Evolutionary conservation across 1,140 invertebrate genomes (phyloP), one percentile per base, ranked within the genome.

Genomic region (Trypoxylus dichotomus): DNA sequence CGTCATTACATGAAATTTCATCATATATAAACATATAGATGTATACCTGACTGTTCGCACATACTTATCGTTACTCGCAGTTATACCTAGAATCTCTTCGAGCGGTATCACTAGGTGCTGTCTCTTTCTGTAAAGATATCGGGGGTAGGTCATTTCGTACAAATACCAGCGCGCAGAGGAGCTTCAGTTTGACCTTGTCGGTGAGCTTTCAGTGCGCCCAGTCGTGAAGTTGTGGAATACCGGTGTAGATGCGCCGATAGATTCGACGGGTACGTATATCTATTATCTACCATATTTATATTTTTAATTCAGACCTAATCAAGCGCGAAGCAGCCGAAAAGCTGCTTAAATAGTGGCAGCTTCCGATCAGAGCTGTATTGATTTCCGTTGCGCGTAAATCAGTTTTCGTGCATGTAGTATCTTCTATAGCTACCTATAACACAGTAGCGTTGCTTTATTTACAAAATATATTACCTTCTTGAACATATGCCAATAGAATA

Each of bases 141-240:
- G 60, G 60, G 60, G 60, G 24, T 68, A 68, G 60, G 60, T 68
- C 19, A 68, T 24, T 68, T 68, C 27, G 60, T 68, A 68, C 60
- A 68, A 27, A 25, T 29, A 68, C 2, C 24, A 24, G 60, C 60
- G 21, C 24, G 11, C 7, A 68, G 60, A 24, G 19, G 60, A 68
- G 60, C 60, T 68, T 68, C 60, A 27, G 60, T 68, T 2, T 24
- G 60, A 68, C 60, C 60, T 68, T 68, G 60, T 68, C 60, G 60
- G 19, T n/a, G 60, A 68, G 60, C 60, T 68, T 68, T 68, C 60
- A 37, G 32, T 8, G 32, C 47, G 21, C 24, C 60, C 60, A 68
- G 60, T 68, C 60, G 19, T 68, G 19, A 68, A 68, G 60, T 68
- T 25, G 21, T 13, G 10, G 60, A 24, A 13, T 29, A 25, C 24